Percentiles rank a stretch among this genome's conserved stretches.
Evolutionary conservation across 2,113 vertebrate genomes (phyloP).

Genomic region (Regulus satrapa): DNA sequence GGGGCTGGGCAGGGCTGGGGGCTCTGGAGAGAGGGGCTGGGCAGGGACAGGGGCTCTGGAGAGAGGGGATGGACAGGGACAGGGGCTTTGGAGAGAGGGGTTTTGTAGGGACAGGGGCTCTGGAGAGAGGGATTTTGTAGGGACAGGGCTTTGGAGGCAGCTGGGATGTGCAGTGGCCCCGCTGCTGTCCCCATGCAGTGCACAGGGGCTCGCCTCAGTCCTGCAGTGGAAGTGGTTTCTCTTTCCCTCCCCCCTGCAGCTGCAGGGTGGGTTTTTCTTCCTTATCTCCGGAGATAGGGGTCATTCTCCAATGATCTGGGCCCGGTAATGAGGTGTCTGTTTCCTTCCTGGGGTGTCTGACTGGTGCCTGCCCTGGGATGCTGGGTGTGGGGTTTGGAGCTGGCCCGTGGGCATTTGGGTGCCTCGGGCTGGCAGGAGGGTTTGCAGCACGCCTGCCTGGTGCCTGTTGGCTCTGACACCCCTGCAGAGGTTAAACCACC

Average conservation of each 20-base stretch:
- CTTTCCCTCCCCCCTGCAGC: not conserved
- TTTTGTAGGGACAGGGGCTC: too few relatives aligned
- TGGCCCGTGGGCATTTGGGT: rapidly evolving
- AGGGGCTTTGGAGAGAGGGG: too few relatives aligned
- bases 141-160: not conserved
- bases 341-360: not conserved
- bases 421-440: not conserved
- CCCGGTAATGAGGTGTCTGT: rapidly evolving
- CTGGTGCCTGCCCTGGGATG: rapidly evolving
- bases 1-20: too few relatives aligned
- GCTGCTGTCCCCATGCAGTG: not conserved
- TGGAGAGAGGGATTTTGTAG: not conserved
- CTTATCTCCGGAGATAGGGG: not conserved
- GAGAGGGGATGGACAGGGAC: too few relatives aligned
- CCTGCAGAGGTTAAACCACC: not conserved
- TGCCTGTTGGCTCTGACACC: not conserved
- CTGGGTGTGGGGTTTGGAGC: not conserved
- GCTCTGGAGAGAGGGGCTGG: too few relatives aligned
- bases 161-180: not conserved
- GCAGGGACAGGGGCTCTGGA: too few relatives aligned
- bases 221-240: slow-evolving; percentile 30
- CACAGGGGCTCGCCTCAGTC: not conserved
- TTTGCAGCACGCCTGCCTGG: rapidly evolving
- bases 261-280: not conserved
- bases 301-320: not conserved